These are phyloP conservation scores for Stomatorhinus walkeri DNA, from an alignment of 2,797 vertebrate genomes.

Conservation along the genomic window DNA sequence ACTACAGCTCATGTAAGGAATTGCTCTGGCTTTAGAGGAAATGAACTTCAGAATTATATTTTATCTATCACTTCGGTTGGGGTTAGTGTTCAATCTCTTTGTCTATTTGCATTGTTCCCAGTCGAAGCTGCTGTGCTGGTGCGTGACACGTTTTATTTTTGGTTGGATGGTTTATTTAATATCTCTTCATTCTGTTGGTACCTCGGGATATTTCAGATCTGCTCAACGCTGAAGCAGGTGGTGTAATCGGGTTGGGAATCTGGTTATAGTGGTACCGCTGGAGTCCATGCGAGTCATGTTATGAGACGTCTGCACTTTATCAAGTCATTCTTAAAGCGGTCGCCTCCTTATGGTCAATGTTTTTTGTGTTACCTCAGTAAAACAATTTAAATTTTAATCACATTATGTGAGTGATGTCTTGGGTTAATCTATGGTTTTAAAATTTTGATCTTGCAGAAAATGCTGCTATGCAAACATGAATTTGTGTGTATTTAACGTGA, in stretches of 20 bases:
- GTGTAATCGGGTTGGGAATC: background rate
- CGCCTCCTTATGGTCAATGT: background rate
- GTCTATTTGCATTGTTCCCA: background rate
- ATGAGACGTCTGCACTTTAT: background rate
- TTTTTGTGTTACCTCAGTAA: background rate
- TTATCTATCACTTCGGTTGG: background rate
- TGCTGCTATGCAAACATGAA: background rate
- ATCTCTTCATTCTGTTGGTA: background rate
- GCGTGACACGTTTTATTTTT: background rate
- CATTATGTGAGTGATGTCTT: background rate
- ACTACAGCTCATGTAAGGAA: background rate
- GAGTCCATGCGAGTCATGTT: background rate
- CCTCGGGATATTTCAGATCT: background rate
- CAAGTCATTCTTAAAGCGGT: background rate
- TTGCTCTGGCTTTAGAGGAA: slow-evolving; percentile 6
- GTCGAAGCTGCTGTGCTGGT: background rate
- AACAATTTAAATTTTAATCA: background rate
- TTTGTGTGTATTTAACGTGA: background rate
- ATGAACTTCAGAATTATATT: background rate
- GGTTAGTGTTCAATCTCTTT: background rate
- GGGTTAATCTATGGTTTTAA: background rate
- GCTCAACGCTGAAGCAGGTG: background rate
- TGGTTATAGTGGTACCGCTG: background rate
- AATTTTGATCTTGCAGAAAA: background rate
- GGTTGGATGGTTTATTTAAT: background rate